phyloP scores from a whole-genome alignment of 2,888 invertebrate species.

The Mesoligia furuncula region DNA sequence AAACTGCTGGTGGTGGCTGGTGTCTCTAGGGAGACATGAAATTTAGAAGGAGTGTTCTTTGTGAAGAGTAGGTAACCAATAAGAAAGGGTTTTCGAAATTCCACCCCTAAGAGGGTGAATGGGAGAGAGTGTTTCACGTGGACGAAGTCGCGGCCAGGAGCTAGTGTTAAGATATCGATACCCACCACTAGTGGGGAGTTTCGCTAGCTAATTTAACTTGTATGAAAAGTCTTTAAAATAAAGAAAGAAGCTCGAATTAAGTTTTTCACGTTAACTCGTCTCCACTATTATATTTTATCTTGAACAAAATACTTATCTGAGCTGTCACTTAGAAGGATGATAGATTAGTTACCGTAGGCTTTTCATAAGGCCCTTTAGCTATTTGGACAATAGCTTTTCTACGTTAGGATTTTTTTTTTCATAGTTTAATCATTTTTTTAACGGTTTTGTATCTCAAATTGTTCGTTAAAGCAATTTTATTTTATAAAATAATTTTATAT shows the following conservation, averaged over 20 bases:
- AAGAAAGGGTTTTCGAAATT: no score
- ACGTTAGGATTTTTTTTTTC: constrained; percentile 30
- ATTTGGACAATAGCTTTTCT: constrained; percentile 30
- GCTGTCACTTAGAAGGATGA: constrained; percentile 57
- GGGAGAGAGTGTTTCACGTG: no score
- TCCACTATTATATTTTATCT: constrained; percentile 39
- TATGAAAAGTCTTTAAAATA: constrained; percentile 5
- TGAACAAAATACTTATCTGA: constrained; percentile 53
- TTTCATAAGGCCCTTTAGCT: constrained; percentile 16
- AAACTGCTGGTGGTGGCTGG: no score
- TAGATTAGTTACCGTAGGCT: constrained; percentile 44
- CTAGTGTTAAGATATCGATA: no score
- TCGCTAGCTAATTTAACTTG: neutral
- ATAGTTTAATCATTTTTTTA: constrained; percentile 30
- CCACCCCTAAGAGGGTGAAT: no score
- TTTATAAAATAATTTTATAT: neutral
- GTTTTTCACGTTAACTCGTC: constrained; percentile 13
- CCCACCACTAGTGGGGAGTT: no score
- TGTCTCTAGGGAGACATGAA: no score
- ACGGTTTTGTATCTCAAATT: constrained; percentile 18
- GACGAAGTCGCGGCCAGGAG: no score
- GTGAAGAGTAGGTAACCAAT: no score
- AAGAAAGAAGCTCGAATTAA: constrained; percentile 25
- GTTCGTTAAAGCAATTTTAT: neutral
- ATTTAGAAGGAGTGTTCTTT: no score